Evolutionary conservation across 2,797 vertebrate species (phyloP).

Genomic region (Antennarius maculatus): DNA sequence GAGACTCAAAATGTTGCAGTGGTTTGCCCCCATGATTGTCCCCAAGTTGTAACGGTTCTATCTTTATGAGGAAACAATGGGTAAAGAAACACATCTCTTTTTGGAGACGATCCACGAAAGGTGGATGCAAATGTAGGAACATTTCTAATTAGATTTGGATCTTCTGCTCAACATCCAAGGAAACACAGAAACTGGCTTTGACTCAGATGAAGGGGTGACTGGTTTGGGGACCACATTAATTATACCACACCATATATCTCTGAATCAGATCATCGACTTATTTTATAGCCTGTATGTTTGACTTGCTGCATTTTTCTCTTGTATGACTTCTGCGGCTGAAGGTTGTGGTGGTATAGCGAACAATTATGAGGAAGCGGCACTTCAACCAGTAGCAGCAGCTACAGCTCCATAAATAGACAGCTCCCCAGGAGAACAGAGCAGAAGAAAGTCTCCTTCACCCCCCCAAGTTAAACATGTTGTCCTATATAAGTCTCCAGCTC

Average conservation of each 20-base stretch:
- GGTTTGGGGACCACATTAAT: slow-evolving; percentile 24
- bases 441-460: slow-evolving; percentile 63
- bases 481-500: slow-evolving; percentile 77
- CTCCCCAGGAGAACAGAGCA: slow-evolving; percentile 77
- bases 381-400: slow-evolving; percentile 56
- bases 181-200: slow-evolving; percentile 53
- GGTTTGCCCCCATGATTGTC: no score
- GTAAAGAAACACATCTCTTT: not conserved
- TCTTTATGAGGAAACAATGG: not conserved
- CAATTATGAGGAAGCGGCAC: slow-evolving; percentile 66
- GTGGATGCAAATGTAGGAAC: no score
- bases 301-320: not conserved
- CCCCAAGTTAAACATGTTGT: slow-evolving; percentile 67
- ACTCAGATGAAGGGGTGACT: slow-evolving; percentile 20
- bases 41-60: no score
- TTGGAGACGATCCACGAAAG: no score
- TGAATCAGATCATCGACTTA: not conserved
- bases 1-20: not conserved
- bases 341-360: slow-evolving; percentile 35
- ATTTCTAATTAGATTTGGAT: slow-evolving; percentile 42
- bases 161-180: slow-evolving; percentile 40
- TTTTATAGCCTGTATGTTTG: not conserved
- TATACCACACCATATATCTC: slow-evolving; percentile 6
- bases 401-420: slow-evolving; percentile 79
- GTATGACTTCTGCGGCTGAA: slow-evolving; percentile 4